These are phyloP conservation scores for Pteronotus mesoamericanus DNA, from an alignment of 2,797 vertebrate genomes.

Conservation along the genomic window DNA sequence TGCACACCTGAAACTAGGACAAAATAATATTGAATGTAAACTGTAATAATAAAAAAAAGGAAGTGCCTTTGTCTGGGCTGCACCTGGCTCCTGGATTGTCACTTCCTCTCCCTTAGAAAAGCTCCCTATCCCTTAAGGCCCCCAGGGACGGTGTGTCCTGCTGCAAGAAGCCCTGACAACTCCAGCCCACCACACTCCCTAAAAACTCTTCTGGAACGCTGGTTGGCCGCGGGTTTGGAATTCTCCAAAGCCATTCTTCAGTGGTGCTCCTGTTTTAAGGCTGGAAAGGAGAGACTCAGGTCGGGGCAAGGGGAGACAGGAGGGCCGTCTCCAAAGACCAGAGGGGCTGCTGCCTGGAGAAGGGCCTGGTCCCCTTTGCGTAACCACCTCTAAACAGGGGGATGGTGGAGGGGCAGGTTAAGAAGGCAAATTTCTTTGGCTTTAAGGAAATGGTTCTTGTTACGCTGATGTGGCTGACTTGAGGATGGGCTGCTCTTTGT, in stretches of 20 bases:
- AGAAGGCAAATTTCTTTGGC: neutral
- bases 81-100: rapidly evolving
- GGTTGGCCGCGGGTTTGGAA: neutral
- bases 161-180: rapidly evolving
- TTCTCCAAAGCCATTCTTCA: neutral
- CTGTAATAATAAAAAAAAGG: neutral
- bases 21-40: neutral
- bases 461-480: rapidly evolving
- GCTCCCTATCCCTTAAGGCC: neutral
- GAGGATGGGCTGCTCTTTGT: neutral
- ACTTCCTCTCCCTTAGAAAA: neutral
- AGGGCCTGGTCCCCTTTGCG: neutral
- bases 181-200: neutral
- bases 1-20: neutral
- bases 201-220: neutral
- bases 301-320: rapidly evolving
- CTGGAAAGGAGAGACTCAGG: neutral
- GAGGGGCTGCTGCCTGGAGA: neutral
- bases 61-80: neutral
- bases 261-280: neutral
- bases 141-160: neutral
- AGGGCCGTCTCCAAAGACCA: neutral
- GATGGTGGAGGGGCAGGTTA: rapidly evolving
- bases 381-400: neutral
- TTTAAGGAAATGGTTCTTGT: neutral